phyloP scores from a whole-genome alignment of 2,113 vertebrate species.

The Phrynosoma blainvillii region DNA sequence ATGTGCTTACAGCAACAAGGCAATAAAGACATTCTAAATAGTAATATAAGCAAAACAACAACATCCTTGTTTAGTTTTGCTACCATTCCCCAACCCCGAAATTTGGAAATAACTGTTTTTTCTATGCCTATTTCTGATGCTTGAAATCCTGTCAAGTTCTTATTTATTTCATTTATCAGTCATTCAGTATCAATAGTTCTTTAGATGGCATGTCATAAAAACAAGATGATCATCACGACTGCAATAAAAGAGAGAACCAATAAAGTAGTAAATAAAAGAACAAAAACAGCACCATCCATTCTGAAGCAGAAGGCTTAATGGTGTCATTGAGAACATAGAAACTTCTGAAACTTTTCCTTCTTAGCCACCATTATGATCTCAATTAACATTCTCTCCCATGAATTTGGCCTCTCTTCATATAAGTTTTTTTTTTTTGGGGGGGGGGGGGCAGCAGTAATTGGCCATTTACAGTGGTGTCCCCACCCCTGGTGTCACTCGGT shows the following conservation, averaged over 20 bases:
- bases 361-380: neutral
- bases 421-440: neutral
- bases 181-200: neutral
- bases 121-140: neutral
- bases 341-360: neutral
- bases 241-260: neutral
- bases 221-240: neutral
- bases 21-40: neutral
- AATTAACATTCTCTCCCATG: too few relatives aligned
- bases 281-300: neutral
- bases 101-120: neutral
- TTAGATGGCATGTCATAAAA: neutral
- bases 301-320: neutral
- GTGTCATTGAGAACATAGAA: neutral
- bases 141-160: neutral
- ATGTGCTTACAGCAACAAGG: neutral
- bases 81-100: neutral
- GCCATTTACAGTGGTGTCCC: neutral
- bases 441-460: neutral
- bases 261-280: neutral
- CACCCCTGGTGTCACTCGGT: too few relatives aligned
- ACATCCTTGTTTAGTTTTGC: neutral
- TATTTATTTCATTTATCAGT: neutral
- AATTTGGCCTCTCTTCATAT: neutral
- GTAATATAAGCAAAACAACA: too few relatives aligned